phyloP scores from a whole-genome alignment of 1,140 invertebrate species.

The Zaprionus davidi region DNA sequence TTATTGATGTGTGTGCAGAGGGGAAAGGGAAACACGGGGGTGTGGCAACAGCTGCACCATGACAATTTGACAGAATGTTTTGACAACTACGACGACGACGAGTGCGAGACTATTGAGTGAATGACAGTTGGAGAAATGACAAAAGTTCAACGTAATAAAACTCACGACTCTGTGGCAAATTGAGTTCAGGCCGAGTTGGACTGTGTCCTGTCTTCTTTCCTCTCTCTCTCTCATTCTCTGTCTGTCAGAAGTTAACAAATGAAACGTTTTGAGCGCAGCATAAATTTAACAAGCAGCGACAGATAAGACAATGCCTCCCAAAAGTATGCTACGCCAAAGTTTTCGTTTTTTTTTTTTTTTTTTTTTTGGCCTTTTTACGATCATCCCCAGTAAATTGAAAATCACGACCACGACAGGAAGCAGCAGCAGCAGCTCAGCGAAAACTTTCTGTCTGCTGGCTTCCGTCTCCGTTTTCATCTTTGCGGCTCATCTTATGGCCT shows the following conservation, averaged over 20 bases:
- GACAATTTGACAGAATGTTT: conserved; percentile 42
- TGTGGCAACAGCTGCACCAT: conserved; percentile 1
- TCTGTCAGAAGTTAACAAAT: conserved; percentile 63
- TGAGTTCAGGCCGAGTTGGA: conserved; percentile 37
- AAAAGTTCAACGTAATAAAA: conserved; percentile 38
- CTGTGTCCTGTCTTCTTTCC: accelerated
- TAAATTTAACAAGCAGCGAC: conserved; percentile 73
- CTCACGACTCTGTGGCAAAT: conserved; percentile 39
- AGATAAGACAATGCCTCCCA: conserved; percentile 11
- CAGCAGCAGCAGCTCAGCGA: not conserved
- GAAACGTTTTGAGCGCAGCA: conserved; percentile 42
- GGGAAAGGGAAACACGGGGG: too few species aligned
- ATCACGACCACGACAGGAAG: conserved; percentile 39
- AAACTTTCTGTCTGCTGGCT: not conserved
- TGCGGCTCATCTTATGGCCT: conserved; percentile 39
- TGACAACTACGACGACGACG: conserved; percentile 12
- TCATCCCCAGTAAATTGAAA: conserved; percentile 69
- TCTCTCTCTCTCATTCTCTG: not conserved
- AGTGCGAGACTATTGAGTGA: conserved; percentile 3
- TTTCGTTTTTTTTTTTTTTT: conserved; percentile 6
- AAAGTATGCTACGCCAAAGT: conserved; percentile 31
- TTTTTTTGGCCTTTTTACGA: conserved; percentile 61
- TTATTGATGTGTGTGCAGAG: conserved; percentile 30
- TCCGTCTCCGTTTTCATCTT: not conserved
- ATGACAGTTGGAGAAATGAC: conserved; percentile 30